Conservation (phyloP, 2,888 invertebrate genomes). For the Xanthia icteritia region DNA sequence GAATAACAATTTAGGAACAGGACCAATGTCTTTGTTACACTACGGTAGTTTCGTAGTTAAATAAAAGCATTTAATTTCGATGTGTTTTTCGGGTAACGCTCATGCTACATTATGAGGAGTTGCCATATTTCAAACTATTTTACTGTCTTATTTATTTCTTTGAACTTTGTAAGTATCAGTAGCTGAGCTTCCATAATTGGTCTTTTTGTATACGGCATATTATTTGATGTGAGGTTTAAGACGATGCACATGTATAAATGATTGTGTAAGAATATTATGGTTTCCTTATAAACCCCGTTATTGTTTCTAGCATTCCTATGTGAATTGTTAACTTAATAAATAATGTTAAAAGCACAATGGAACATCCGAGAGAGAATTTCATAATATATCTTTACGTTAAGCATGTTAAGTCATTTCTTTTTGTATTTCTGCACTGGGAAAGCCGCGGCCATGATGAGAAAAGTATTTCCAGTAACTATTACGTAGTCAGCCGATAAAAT, state of each 20-base stretch:
- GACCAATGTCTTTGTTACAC: not conserved
- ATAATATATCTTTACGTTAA: conserved; percentile 20
- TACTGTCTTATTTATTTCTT: not conserved
- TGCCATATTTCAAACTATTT: not conserved
- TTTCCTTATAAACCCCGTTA: conserved; percentile 8
- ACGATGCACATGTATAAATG: not conserved
- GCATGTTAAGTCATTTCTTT: not conserved
- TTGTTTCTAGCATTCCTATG: conserved; percentile 27
- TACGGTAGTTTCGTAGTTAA: not conserved
- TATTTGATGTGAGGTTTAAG: not conserved
- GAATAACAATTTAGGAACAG: not conserved
- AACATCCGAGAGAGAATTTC: conserved; percentile 30
- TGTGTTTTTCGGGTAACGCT: not conserved
- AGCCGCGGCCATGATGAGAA: not conserved
- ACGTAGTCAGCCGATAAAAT: conserved; percentile 8
- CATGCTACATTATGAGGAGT: not conserved
- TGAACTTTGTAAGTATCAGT: not conserved
- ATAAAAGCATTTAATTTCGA: not conserved
- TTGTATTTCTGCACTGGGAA: conserved; percentile 1
- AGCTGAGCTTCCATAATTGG: not conserved
- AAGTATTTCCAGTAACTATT: conserved; percentile 17
- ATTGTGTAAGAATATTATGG: conserved; percentile 7
- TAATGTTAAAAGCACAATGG: conserved; percentile 24
- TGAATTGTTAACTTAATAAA: conserved; percentile 22
- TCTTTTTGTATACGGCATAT: not conserved